Evolutionary conservation across 2,113 vertebrate species (phyloP), one percentile per base, ranked within the genome.

Genomic region (Lagenorhynchus albirostris): DNA sequence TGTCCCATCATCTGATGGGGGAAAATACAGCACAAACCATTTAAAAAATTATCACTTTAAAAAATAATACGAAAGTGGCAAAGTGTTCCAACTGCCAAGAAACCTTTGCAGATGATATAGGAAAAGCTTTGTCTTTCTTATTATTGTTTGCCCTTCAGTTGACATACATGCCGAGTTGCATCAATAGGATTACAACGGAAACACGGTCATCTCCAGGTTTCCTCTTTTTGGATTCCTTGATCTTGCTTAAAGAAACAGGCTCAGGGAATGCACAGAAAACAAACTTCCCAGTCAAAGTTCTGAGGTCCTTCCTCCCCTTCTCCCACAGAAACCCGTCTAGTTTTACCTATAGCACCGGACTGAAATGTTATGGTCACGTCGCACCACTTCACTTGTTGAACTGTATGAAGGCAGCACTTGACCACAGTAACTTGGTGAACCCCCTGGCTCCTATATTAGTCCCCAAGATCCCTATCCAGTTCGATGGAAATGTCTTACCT

Each of bases 101-200:
- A 96, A 93, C 93, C 94, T 97, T 68, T 74, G 86, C 97, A 94
- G 96, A 89, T 89, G 95, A 90, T 89, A 95, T 95, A 97, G 97
- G 68, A 97, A 87, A 85, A 94, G 97, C 97, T 96, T 96, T 96
- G 94, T 94, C 90, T 98, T 96, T 95, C 85, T 97, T 85, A 83
- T 97, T 84, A 98, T 90, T 97, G 97, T 98, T 98, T 99, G 99
- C 97, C 99, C 99, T 99, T 99, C 99, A 99, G 96, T 73, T 99
- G 99, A 99, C 99, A 99, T 98, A 98, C 83, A 97, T 73, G 97
- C 94, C 50, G 90, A 97, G 98, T 97, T 98, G 98, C 98, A 97
- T 97, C 97, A 87, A 94, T 95, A 98, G 96, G 94, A 96, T 97
- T 97, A 97, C 94, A 96, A 97, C 76, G 97, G 97, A 95, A 97